A percentile compares a stretch with the other conserved stretches of the same genome.
phyloP scores from a whole-genome alignment of 2,797 vertebrate species.

The Gallinago solitaria region DNA sequence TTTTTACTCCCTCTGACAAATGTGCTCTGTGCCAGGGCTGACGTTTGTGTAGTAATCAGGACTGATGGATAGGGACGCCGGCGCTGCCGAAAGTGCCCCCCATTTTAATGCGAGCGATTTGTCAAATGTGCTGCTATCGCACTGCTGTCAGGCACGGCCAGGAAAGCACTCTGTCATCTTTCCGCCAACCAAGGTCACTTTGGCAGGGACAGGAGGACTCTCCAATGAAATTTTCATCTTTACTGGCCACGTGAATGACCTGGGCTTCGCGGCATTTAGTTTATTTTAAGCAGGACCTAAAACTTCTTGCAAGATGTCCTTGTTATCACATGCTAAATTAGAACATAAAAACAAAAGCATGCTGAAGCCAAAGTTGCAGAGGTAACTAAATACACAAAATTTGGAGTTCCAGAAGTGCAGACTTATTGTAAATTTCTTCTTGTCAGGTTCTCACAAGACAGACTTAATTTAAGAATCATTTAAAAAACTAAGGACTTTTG shows the following conservation, averaged over 20 bases:
- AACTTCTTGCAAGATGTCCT: neutral
- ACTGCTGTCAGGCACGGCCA: slow-evolving; percentile 78
- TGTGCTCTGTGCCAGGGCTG: slow-evolving; percentile 78
- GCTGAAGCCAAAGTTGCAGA: neutral
- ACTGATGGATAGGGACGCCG: slow-evolving; percentile 87
- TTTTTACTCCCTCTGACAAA: slow-evolving; percentile 85
- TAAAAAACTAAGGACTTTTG: neutral
- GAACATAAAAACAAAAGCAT: neutral
- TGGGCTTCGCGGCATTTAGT: slow-evolving; percentile 57
- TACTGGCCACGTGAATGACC: slow-evolving; percentile 50
- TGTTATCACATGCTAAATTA: neutral
- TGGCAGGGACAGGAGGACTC: slow-evolving; percentile 75
- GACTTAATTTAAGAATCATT: neutral
- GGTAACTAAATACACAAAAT: neutral
- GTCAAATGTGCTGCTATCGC: slow-evolving; percentile 81
- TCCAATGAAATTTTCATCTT: slow-evolving; percentile 71
- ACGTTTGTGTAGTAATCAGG: slow-evolving; percentile 87
- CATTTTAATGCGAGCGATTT: slow-evolving; percentile 83
- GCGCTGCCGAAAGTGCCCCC: slow-evolving; percentile 82
- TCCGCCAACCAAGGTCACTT: slow-evolving; percentile 86
- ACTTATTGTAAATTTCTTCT: neutral
- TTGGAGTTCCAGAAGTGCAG: neutral
- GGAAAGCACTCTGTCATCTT: slow-evolving; percentile 81
- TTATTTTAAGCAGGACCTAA: slow-evolving; percentile 20
- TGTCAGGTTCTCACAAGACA: neutral